Base-by-base conservation (phyloP, 2,888 invertebrate species). In the Ectemnius cavifrons region DNA sequence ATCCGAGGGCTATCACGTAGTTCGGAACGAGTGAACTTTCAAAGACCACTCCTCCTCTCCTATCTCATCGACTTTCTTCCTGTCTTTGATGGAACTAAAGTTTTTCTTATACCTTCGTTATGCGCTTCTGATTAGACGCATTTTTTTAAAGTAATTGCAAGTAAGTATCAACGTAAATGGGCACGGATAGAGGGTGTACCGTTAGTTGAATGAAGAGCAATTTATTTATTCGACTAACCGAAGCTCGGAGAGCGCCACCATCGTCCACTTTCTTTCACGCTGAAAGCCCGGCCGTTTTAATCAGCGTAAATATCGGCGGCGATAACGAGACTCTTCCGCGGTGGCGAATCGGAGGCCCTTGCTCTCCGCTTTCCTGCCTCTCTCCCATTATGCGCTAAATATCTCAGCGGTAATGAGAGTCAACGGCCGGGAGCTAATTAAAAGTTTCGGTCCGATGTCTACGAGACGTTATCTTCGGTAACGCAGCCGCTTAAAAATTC, bases 11-110 rank as follows among this genome's bases (percentile, higher is more conserved):
- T 23, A 23, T 23, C 23, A 23, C 23, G 23, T 23, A 23, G 60
- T 74, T 76, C 80, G 66, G 52, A 73, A 69, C 6, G 23, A 74
- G 69, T 71, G 60, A 78, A 82, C 82, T 82, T 78, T 77, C 72
- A 13, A 77, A 76, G 71, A 37, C 18, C 68, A 49, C 14, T 37
- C 61, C 72, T 75, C 59, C 63, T n/a, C 60, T 57, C 70, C 67
- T 73, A 47, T 52, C 23, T 18, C 16, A 16, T 45, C 56, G 52
- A 52, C 1, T 16, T 27, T 49, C 37, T 28, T 2, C 45, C 37
- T 16, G 1, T 23, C 23, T 23, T 2, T 23, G 23, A 23, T 23
- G 23, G 3, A 23, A 23, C 23, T 23, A 3, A 1, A 2, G 3
- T 23, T 23, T 23, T 23, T 23, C 23, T 23, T 23, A 23, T 0